A percentile compares a stretch with the other conserved stretches of the same genome.
Conservation (phyloP, 2,888 invertebrate species). For the Drosophila gaucha region DNA sequence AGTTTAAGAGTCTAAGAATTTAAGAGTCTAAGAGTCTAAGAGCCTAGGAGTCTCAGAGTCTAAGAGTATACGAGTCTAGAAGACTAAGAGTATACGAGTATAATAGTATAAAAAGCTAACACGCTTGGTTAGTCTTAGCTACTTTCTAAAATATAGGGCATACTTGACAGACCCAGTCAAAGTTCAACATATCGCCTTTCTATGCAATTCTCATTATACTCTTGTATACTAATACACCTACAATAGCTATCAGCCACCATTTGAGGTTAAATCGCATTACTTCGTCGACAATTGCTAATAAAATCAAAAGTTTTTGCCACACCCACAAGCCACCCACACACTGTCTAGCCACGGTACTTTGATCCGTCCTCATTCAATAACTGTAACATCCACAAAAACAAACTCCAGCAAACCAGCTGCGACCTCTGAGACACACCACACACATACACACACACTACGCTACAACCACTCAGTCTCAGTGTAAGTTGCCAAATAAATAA, state of each 20-base stretch:
- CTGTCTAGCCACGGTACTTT: slow-evolving; percentile 31
- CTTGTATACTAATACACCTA: slow-evolving; percentile 8
- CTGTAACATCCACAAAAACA: slow-evolving; percentile 51
- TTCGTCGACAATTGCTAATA: slow-evolving; percentile 71
- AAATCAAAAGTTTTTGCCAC: slow-evolving; percentile 69
- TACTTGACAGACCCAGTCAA: neutral
- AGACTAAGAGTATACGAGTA: no score
- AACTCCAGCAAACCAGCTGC: slow-evolving; percentile 63
- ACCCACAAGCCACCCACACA: slow-evolving; percentile 26
- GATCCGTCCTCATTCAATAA: slow-evolving; percentile 59
- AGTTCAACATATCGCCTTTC: no score
- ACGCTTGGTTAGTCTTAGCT: no score
- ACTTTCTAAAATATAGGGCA: no score
- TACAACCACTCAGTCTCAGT: slow-evolving; percentile 7
- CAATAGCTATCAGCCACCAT: slow-evolving; percentile 28
- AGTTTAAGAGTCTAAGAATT: no score
- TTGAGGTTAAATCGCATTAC: slow-evolving; percentile 53
- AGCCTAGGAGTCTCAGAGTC: no score
- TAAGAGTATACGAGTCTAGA: no score
- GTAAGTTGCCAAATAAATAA: slow-evolving; percentile 71
- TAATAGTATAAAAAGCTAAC: no score
- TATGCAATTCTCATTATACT: slow-evolving; percentile 32
- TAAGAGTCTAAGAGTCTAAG: no score
- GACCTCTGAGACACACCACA: slow-evolving; percentile 31
- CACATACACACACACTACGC: slow-evolving; percentile 2